Evolutionary conservation across 92 coral and sea anemone species (phyloP), one percentile per base, ranked within the genome.

Genomic region (Parazoanthus darwini): DNA sequence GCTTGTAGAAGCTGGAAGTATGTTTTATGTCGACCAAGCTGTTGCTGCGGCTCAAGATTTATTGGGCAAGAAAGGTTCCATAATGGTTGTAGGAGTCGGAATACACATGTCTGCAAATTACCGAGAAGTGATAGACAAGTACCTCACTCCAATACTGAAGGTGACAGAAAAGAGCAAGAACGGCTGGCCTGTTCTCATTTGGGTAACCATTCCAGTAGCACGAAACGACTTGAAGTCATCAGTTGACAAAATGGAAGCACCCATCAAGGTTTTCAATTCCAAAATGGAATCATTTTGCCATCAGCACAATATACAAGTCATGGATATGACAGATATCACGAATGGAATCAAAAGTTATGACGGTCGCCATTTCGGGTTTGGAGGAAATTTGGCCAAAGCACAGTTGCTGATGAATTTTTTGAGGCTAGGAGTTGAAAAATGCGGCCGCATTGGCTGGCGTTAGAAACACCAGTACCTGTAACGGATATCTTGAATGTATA

Each of bases 391-490:
- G 90, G 86, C 78, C 3, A 94, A 94, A 66, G 94, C 87, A 25
- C 94, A 94, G 76, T 86, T 92, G 44, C 91, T 94, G 16, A 48
- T 94, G 66, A 92, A 90, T 42, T 92, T 82, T 82, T 85, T 94
- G 26, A 89, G 86, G 81, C 75, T 25, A 37, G 78, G 88, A 85
- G 79, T 84, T 85, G 88, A 89, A 44, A 26, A 16, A 15, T 89
- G 92, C 67, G 66, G 77, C 4, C 33, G 13, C 25, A 20, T 83
- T 10, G 22, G 39, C 6, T 8, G 44, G 43, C 18, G 36, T 36
- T 59, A 82, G 18, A 9, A 37, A 37, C 37, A 33, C 3, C 5
- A 33, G 0, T n/a, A 26, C 18, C 18, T 1, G 2, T 1, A 39
- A 15, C 23, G 66, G 5, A 14, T 15, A 58, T 3, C 23, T 20